Base-by-base conservation (phyloP, 2,113 vertebrate species). In the Austrofundulus limnaeus region DNA sequence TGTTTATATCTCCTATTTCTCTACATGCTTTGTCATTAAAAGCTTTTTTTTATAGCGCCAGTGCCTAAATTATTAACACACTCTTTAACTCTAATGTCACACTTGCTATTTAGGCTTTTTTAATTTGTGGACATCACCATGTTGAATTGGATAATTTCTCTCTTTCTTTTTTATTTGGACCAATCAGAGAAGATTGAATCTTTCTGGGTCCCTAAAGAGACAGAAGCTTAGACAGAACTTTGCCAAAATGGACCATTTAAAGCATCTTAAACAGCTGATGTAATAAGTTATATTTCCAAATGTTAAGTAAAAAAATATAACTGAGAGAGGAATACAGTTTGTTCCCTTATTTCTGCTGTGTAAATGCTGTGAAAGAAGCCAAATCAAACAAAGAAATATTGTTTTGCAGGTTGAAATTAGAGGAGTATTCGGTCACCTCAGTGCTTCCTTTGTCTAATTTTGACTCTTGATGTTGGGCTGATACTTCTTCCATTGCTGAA, bases 381-480 rank as follows among this genome's bases (percentile, higher is more conserved):
- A 46, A 56, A 51, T 11, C 25, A 24, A 16, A 9, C 1, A 1
- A 6, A 34, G 20, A 19, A 51, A 66, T 20, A 17, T 37, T 19
- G 38, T 41, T 34, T 17, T 19, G 17, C 5, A 19, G 7, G 17
- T 59, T 31, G 1, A 46, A 10, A 6, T 6, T 2, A 19, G 11
- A n/a, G 51, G n/a, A 5, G 12, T 12, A 11, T 64, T 11, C 11
- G 2, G 10, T 42, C 15, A 19, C 9, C 16, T 54, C 17, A 45
- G n/a, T 34, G 49, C 46, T 53, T 19, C 43, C 19, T 69, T 25
- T 62, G 60, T 17, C 60, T 38, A 45, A 23, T 28, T 28, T 1
- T 67, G 62, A 56, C 57, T 66, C 41, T 53, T 51, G 41, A 72
- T 28, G 11, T 68, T 28, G 45, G 24, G 23, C 8, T 55, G 37